These are phyloP conservation scores for Agriopis marginaria DNA, from an alignment of 2,888 invertebrate genomes.

Conservation along the genomic window DNA sequence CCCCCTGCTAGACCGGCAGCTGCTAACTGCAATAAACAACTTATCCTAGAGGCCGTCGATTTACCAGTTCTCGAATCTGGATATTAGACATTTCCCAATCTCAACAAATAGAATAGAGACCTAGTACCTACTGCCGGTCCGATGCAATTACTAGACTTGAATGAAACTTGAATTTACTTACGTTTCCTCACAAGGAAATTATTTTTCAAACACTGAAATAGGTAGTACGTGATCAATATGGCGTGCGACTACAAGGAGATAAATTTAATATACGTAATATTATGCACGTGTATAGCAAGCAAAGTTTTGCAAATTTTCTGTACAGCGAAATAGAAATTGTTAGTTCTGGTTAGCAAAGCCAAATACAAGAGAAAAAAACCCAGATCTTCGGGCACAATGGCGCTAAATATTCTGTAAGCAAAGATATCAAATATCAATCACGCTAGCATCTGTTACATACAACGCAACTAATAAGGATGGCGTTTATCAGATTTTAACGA, in stretches of 20 bases:
- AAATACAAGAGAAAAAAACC: background rate
- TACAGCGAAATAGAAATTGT: background rate
- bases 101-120: conserved; percentile 1
- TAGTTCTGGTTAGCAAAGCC: background rate
- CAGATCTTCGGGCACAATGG: background rate
- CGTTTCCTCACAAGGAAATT: background rate
- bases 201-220: conserved; percentile 1
- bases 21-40: conserved; percentile 57
- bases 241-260: conserved; percentile 7
- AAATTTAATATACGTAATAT: background rate
- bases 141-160: background rate
- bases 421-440: background rate
- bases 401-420: background rate
- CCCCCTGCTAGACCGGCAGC: conserved; percentile 57
- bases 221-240: conserved; percentile 16
- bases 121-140: background rate
- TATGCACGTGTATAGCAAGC: background rate
- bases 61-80: conserved; percentile 51
- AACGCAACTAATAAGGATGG: background rate
- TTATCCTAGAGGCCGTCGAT: conserved; percentile 62
- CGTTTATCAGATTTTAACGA: too few species aligned
- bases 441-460: background rate
- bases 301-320: background rate
- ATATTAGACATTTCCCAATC: conserved; percentile 51
- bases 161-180: too few species aligned